These are phyloP conservation scores for Myotis pilosus DNA, from an alignment of 2,797 vertebrate genomes.

Conservation along the genomic window DNA sequence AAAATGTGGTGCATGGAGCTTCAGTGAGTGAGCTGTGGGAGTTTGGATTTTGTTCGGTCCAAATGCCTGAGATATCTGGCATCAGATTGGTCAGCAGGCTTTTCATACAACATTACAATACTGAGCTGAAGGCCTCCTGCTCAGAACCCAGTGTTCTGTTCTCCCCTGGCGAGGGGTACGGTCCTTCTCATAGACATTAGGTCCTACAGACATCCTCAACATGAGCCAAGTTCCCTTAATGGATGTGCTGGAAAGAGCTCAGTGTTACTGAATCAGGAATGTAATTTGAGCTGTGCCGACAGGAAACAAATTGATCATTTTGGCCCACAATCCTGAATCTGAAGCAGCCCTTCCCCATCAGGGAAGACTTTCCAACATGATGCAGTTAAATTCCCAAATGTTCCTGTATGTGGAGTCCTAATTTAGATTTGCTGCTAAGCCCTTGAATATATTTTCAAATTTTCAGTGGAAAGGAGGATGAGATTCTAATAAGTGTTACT, in stretches of 20 bases:
- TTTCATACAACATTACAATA: not conserved
- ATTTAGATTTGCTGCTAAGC: conserved; percentile 14
- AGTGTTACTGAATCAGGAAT: conserved; percentile 70
- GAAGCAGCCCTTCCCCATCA: conserved; percentile 29
- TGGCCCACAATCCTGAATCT: conserved; percentile 41
- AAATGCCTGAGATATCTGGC: conserved; percentile 44
- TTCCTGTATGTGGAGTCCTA: conserved; percentile 16
- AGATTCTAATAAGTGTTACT: not conserved
- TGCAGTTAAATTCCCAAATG: conserved; percentile 34
- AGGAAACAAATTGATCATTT: conserved; percentile 74
- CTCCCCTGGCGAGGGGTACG: not conserved
- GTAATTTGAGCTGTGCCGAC: conserved; percentile 65
- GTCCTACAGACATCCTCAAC: conserved; percentile 24
- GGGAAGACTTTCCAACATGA: conserved; percentile 40
- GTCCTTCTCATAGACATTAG: conserved; percentile 58
- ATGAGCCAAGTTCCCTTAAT: conserved; percentile 74
- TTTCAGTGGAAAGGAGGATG: not conserved
- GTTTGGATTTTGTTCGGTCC: not conserved
- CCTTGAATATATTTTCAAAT: conserved; percentile 37
- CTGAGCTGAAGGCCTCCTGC: not conserved
- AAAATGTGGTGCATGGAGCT: not conserved
- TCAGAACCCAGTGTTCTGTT: conserved; percentile 60
- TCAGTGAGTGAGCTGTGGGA: not conserved
- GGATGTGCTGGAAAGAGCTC: conserved; percentile 75
- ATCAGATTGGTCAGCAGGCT: conserved; percentile 10